A percentile compares a stretch with the other conserved stretches of the same genome.
phyloP scores from a whole-genome alignment of 2,113 vertebrate genomes.

The Chionodraco myersi region DNA sequence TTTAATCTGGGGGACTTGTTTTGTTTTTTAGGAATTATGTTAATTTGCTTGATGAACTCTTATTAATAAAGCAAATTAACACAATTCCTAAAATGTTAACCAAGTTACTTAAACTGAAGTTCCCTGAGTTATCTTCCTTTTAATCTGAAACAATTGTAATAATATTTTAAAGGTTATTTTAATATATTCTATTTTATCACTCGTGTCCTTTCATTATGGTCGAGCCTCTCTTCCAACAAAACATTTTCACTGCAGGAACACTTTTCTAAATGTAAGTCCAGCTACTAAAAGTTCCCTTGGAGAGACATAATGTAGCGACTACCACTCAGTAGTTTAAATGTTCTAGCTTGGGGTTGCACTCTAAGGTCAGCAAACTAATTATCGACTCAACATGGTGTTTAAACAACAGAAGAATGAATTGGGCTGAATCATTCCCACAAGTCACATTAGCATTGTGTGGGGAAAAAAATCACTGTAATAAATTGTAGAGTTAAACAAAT shows the following conservation, averaged over 20 bases:
- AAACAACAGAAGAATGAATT: slow-evolving; percentile 44
- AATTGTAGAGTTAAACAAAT: slow-evolving; percentile 21
- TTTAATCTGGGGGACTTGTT: too few relatives aligned
- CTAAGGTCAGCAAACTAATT: slow-evolving; percentile 57
- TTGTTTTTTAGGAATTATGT: background rate
- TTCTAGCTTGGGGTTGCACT: slow-evolving; percentile 22
- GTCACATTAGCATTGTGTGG: slow-evolving; percentile 18
- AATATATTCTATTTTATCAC: background rate
- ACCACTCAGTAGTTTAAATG: slow-evolving; percentile 35
- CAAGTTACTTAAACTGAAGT: background rate
- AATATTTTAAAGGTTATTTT: background rate
- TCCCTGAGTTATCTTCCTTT: background rate
- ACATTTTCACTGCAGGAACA: slow-evolving; percentile 14
- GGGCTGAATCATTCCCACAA: slow-evolving; percentile 36
- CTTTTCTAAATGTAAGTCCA: slow-evolving; percentile 17
- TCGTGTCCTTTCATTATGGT: too few relatives aligned
- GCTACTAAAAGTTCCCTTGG: slow-evolving; percentile 13
- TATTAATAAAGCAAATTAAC: background rate
- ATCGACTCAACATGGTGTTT: slow-evolving; percentile 27
- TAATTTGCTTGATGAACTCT: background rate
- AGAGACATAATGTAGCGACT: slow-evolving; percentile 7
- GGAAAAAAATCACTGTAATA: slow-evolving; percentile 17
- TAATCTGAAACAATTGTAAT: background rate
- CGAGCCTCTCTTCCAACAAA: background rate
- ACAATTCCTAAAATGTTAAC: background rate